Evolutionary conservation across 2,888 invertebrate species (phyloP), one percentile per base, ranked within the genome.

Genomic region (Baccha elongata): DNA sequence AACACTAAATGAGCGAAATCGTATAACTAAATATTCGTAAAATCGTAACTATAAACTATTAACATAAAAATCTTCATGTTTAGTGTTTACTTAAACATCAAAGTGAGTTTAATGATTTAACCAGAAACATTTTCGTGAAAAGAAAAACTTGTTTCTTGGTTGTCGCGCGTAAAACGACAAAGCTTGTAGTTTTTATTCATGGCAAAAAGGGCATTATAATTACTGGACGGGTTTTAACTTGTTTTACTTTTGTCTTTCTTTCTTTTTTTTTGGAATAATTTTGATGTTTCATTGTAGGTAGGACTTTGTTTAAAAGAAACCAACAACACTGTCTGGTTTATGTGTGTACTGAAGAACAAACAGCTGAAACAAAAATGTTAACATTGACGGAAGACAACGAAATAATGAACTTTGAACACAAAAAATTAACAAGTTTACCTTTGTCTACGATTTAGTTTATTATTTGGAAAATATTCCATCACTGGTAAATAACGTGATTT

Each of bases 381-480:
- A 10, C 4, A 50, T 29, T 3, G n/a, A 13, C 23, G 29, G 11
- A 11, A 19, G 2, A 29, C 1, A 52, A 11, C 7, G n/a, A 26
- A 23, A 0, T 40, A 40, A 7, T 7, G 8, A 15, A 7, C 4
- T n/a, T n/a, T 13, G n/a, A 17, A 1, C 21, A 23, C 5, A 11
- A 3, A 6, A 52, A 32, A 52, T 11, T 35, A 53, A 35, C 3
- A 53, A 19, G 0, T 52, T 52, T 32, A 2, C 19, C 15, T 55
- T 37, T 32, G 37, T 55, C 13, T n/a, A 21, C 10, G 5, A 0
- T 35, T 52, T 17, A 52, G 1, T 4, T 4, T 23, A 5, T 23
- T 23, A 37, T n/a, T 37, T 55, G 35, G 1, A 37, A 55, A 55
- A 55, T 23, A 4, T 23, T 55, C 37, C 55, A 23, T 55, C 8